phyloP scores from a whole-genome alignment of 2,888 invertebrate species.

The Melanotus villosus region DNA sequence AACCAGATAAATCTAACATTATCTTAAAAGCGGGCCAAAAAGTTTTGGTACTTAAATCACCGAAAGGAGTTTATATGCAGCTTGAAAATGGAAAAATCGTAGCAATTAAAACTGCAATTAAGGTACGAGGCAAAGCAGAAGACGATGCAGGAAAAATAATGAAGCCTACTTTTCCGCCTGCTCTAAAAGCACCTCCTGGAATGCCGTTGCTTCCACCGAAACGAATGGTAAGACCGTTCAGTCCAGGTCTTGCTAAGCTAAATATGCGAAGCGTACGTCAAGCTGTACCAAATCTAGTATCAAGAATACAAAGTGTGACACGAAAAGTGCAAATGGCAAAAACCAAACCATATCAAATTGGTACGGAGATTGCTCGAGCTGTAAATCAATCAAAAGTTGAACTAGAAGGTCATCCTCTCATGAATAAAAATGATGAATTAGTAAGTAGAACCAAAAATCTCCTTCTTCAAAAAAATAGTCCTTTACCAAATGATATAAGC shows the following conservation, averaged over 20 bases:
- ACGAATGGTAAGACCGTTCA: conserved; percentile 60
- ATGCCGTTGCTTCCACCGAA: conserved; percentile 73
- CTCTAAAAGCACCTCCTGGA: conserved; percentile 74
- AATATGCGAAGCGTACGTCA: conserved; percentile 64
- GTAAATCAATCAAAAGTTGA: conserved; percentile 47
- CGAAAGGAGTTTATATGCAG: conserved; percentile 97
- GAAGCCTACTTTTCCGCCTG: conserved; percentile 58
- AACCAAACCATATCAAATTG: conserved; percentile 55
- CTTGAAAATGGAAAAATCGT: conserved; percentile 95
- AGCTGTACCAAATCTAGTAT: conserved; percentile 64
- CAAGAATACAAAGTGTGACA: conserved; percentile 60
- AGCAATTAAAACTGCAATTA: conserved; percentile 87
- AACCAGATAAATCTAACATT: conserved; percentile 90
- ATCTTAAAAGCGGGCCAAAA: conserved; percentile 94
- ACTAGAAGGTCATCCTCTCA: conserved; percentile 50
- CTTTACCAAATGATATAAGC: conserved; percentile 20
- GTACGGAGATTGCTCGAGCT: conserved; percentile 56
- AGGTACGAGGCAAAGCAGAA: conserved; percentile 73
- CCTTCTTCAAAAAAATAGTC: neutral
- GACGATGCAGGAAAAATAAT: conserved; percentile 59
- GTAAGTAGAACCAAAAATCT: conserved; percentile 7
- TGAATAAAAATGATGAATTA: conserved; percentile 54
- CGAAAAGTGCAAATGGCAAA: conserved; percentile 57
- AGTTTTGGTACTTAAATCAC: conserved; percentile 94
- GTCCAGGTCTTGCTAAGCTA: conserved; percentile 60